Evolutionary conservation across 2,888 invertebrate genomes (phyloP).

Genomic region (Neoscelio sp.): DNA sequence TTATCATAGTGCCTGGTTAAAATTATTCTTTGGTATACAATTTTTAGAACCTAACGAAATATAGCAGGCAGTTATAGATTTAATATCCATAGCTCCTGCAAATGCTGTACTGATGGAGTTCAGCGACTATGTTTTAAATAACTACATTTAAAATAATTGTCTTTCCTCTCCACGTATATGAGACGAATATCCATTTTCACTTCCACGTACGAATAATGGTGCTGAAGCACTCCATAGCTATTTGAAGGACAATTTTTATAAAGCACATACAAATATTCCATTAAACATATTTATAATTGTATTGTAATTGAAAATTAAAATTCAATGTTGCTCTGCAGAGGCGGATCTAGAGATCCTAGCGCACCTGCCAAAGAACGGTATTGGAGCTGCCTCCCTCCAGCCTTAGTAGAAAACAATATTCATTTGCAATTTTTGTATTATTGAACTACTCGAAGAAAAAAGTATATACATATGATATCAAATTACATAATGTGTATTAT

Average conservation of each 20-base stretch:
- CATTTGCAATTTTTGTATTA: too few species aligned
- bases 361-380: too few species aligned
- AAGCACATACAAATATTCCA: background rate
- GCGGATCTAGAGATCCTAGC: too few species aligned
- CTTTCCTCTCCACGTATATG: background rate
- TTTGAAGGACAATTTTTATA: constrained; percentile 4
- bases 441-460: too few species aligned
- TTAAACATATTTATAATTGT: too few species aligned
- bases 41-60: constrained; percentile 7
- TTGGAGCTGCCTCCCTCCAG: too few species aligned
- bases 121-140: background rate
- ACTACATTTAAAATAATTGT: background rate
- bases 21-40: constrained; percentile 13
- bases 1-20: constrained; percentile 24
- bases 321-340: too few species aligned
- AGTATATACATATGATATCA: too few species aligned
- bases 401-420: too few species aligned
- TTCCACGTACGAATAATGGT: background rate
- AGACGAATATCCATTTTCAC: background rate
- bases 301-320: too few species aligned
- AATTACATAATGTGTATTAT: too few species aligned
- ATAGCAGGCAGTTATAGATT: constrained; percentile 5
- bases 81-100: constrained; percentile 6
- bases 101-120: background rate
- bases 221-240: constrained; percentile 1